Conservation (phyloP, 1,140 invertebrate genomes). For the Ruditapes philippinarum region DNA sequence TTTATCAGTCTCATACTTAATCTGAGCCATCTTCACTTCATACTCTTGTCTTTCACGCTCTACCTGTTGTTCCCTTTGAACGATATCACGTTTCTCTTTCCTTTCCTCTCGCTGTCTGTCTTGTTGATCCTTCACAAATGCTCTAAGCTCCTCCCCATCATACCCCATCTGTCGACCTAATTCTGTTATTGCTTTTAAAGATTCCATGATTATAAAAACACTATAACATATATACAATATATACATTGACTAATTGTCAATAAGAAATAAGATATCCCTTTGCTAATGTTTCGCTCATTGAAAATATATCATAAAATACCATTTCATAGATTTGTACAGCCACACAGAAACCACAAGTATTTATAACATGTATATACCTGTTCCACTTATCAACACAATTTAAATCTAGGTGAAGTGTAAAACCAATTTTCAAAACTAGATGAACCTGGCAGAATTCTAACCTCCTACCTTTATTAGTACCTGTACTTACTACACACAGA, state of each 20-base stretch:
- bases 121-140: slow-evolving; percentile 20
- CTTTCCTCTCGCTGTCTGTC: slow-evolving; percentile 28
- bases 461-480: neutral
- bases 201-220: neutral
- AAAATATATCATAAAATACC: neutral
- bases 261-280: neutral
- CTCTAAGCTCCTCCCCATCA: neutral
- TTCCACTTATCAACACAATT: too few species aligned
- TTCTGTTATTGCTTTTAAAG: neutral
- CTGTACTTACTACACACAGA: neutral
- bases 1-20: neutral
- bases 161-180: slow-evolving; percentile 3
- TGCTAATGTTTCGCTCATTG: neutral
- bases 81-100: neutral
- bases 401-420: too few species aligned
- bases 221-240: neutral
- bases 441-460: neutral
- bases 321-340: too few species aligned
- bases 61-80: neutral
- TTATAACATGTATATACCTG: too few species aligned
- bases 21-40: neutral
- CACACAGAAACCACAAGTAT: too few species aligned
- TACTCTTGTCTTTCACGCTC: neutral
- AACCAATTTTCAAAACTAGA: neutral
- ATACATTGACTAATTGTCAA: too few species aligned